Evolutionary conservation across 2,888 invertebrate species (phyloP).

Genomic region (Gymnocheta viridis): DNA sequence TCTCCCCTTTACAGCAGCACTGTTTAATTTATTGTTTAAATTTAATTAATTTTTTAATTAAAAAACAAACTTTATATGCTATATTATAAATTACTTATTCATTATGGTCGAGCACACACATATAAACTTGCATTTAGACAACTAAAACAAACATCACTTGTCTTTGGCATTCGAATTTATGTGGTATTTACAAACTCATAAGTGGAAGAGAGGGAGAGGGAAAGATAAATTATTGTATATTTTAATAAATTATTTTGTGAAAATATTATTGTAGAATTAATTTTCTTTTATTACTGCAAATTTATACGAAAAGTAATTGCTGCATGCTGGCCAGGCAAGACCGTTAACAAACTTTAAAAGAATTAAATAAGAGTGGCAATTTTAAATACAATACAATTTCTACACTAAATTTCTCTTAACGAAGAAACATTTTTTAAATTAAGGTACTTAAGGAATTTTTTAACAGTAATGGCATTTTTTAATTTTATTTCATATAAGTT

Average conservation of each 20-base stretch:
- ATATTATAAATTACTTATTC: conserved; percentile 29
- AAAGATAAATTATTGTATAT: background rate
- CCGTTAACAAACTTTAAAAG: background rate
- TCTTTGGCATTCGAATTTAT: conserved; percentile 38
- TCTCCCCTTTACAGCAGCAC: background rate
- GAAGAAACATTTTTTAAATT: no score
- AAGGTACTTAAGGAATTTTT: no score
- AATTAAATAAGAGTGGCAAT: no score
- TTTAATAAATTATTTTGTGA: conserved; percentile 49
- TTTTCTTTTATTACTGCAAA: conserved; percentile 43
- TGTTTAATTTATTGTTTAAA: conserved; percentile 24
- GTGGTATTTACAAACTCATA: conserved; percentile 5
- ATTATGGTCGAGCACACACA: conserved; percentile 22
- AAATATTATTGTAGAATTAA: conserved; percentile 57
- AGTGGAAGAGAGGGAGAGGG: background rate
- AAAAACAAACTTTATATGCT: conserved; percentile 28
- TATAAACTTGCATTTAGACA: conserved; percentile 1
- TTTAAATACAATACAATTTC: no score
- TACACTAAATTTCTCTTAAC: no score
- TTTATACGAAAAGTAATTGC: background rate
- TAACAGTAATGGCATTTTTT: no score
- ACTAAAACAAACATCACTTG: conserved; percentile 37
- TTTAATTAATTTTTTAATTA: conserved; percentile 28
- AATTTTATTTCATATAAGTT: no score
- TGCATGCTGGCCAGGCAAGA: background rate